Percentiles rank a stretch among this genome's conserved stretches.
Conservation (phyloP, 2,888 invertebrate genomes). For the Agonopterix arenella region DNA sequence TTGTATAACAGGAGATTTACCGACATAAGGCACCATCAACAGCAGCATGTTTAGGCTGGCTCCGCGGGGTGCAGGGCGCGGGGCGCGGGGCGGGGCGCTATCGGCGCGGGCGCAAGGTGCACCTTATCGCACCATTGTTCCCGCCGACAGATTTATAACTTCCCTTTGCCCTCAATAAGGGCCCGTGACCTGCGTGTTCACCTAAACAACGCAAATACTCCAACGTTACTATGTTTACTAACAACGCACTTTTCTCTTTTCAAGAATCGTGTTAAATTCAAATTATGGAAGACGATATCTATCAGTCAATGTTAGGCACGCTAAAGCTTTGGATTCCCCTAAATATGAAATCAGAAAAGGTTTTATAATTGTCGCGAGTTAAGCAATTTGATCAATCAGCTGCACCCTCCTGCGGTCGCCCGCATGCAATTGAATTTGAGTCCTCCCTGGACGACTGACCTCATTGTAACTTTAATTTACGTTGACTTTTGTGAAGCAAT, state of each 20-base stretch:
- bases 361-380: too few species aligned
- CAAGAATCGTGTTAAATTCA: too few species aligned
- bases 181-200: slow-evolving; percentile 59
- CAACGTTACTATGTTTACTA: slow-evolving; percentile 7
- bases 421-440: too few species aligned
- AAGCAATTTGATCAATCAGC: too few species aligned
- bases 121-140: slow-evolving; percentile 73
- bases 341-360: too few species aligned
- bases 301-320: too few species aligned
- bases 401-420: too few species aligned
- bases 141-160: slow-evolving; percentile 74
- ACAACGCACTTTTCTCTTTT: neutral
- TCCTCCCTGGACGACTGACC: too few species aligned
- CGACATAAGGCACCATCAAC: neutral
- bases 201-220: slow-evolving; percentile 33
- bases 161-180: slow-evolving; percentile 76
- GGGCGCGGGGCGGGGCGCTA: slow-evolving; percentile 21
- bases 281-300: too few species aligned
- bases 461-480: too few species aligned
- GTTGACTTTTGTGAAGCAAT: too few species aligned
- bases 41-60: slow-evolving; percentile 22
- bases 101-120: slow-evolving; percentile 62
- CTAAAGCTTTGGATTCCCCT: too few species aligned
- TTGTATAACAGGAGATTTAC: neutral
- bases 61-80: slow-evolving; percentile 18